A percentile compares a stretch with the other conserved stretches of the same genome.
Evolutionary conservation across 2,113 vertebrate genomes (phyloP).

Genomic region (Rhipidura dahli): DNA sequence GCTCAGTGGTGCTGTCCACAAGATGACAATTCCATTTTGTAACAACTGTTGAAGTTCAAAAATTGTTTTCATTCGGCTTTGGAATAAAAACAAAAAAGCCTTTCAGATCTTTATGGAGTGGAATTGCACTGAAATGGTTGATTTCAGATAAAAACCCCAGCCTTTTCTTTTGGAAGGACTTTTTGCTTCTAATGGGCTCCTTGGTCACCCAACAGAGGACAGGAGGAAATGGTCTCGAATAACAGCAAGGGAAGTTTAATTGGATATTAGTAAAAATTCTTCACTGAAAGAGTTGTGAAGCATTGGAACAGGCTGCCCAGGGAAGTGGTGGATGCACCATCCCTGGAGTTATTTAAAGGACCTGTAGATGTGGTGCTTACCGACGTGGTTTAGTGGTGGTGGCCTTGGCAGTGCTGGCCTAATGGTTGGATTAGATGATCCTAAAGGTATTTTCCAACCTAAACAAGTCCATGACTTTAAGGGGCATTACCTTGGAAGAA

Average conservation of each 20-base stretch:
- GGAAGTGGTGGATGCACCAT: neutral
- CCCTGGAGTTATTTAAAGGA: neutral
- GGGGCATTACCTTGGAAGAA: neutral
- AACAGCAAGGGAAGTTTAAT: neutral
- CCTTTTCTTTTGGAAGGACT: neutral
- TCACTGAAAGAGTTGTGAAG: neutral
- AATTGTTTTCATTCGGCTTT: slow-evolving; percentile 41
- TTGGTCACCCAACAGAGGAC: neutral
- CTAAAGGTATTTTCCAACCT: neutral
- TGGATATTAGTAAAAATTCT: neutral
- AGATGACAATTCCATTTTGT: slow-evolving; percentile 54
- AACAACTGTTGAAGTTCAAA: slow-evolving; percentile 58
- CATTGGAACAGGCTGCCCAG: neutral
- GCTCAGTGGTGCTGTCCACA: slow-evolving; percentile 47
- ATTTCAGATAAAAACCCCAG: slow-evolving; percentile 10
- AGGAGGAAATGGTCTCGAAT: neutral
- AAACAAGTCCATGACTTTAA: neutral
- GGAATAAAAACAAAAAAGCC: slow-evolving; percentile 53
- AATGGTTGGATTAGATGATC: neutral
- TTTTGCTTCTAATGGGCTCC: neutral
- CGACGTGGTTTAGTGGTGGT: neutral
- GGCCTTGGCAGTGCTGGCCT: neutral
- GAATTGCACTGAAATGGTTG: slow-evolving; percentile 1
- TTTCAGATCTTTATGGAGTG: slow-evolving; percentile 18
- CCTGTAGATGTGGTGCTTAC: neutral